Base-by-base conservation (phyloP, 2,797 vertebrate genomes). In the Sphenodon punctatus region DNA sequence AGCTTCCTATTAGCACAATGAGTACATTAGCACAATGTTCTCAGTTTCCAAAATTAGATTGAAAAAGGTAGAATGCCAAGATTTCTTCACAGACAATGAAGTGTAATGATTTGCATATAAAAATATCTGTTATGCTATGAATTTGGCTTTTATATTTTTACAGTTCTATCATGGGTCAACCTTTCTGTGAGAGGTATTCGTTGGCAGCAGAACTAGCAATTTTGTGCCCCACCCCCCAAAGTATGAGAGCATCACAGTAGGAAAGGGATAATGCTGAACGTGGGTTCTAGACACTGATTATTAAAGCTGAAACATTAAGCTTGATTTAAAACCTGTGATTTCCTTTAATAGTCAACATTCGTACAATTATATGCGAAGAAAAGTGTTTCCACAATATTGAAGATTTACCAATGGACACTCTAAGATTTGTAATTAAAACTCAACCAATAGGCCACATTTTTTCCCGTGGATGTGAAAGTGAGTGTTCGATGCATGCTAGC, bases 21-120 rank as follows among this genome's bases (percentile, higher is more conserved):
- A n/a, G n/a, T n/a, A n/a, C n/a, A n/a, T 59, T 78, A 41, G 25
- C 59, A 32, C 64, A 16, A 45, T 9, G 78, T 85, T 84, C 42
- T 72, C 49, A 8, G 32, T 36, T 87, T 85, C 71, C 73, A 75
- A 88, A 81, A 45, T 63, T n/a, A 51, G 56, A 76, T 51, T 58
- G 59, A 11, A 71, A 86, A 78, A 72, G 32, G 15, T 32, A 65
- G 85, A 89, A 68, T 46, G 17, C 10, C 71, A 32, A 75, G 14
- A 43, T 85, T 61, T n/a, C 25, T 75, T 78, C n/a, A n/a, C n/a
- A n/a, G n/a, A n/a, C n/a, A n/a, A n/a, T n/a, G n/a, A 22, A 55
- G 12, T 59, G 4, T 1, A 4, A 8, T 60, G 16, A 70, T 80
- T 70, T 82, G 36, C 79, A 60, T 85, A 4, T 36, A 80, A 55